phyloP scores from a whole-genome alignment of 2,113 vertebrate genomes.

The Calypte anna region DNA sequence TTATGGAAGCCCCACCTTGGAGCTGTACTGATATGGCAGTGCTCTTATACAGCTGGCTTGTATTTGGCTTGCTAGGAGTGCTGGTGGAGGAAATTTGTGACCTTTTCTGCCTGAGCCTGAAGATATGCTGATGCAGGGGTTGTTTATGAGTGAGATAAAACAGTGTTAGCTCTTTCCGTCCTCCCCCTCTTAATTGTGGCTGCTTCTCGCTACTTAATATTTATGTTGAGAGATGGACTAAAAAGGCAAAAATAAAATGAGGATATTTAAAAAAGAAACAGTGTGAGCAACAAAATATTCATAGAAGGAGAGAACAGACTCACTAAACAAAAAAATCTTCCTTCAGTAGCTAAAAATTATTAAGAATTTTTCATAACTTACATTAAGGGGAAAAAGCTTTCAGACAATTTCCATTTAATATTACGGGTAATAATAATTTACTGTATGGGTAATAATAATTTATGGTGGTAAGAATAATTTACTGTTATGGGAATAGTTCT shows the following conservation, averaged over 20 bases:
- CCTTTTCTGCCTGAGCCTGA: fast-evolving
- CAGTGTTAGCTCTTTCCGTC: neutral
- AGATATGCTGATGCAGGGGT: neutral
- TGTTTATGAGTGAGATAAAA: neutral
- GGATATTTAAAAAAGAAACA: neutral
- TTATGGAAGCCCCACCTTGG: neutral
- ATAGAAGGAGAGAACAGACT: neutral
- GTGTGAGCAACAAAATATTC: neutral
- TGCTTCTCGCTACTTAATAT: neutral
- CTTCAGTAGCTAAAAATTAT: neutral
- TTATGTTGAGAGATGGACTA: neutral
- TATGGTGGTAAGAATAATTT: neutral
- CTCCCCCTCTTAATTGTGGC: neutral
- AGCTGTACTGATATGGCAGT: neutral
- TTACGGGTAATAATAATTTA: neutral
- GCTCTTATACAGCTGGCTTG: neutral
- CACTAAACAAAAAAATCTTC: neutral
- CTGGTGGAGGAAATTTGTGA: neutral
- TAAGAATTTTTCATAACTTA: neutral
- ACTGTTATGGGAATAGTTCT: neutral
- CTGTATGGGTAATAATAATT: too few relatives aligned
- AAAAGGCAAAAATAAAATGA: neutral
- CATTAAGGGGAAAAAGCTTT: neutral
- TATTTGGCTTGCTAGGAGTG: neutral
- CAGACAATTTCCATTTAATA: neutral